Evolutionary conservation across 2,797 vertebrate genomes (phyloP), one percentile per base, ranked within the genome.

Genomic region (Catostomus latipinnis): DNA sequence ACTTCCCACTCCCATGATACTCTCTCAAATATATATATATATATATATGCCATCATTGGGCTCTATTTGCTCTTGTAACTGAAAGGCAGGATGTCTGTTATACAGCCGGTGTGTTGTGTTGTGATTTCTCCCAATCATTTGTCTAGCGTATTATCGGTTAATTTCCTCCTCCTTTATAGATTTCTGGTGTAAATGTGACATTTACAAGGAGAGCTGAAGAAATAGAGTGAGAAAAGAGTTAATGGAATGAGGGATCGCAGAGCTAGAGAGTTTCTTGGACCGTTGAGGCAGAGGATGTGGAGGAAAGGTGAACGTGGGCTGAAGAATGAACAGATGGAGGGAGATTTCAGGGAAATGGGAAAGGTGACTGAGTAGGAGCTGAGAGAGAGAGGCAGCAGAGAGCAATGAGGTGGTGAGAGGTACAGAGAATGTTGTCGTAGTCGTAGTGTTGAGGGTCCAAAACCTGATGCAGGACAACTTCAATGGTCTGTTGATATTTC

Each of bases 341-440:
- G 65, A 49, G 58, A 56, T 63, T 71, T 62, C 10, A 54, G 48
- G 12, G 53, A 68, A 69, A 54, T 63, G 22, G 34, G 50, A 71
- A 71, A 68, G 63, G 74, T 57, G 77, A 74, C 60, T 22, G 58
- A 82, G 71, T 48, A 49, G 73, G 50, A 72, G 75, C 65, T 22
- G 67, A 71, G 34, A 49, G 63, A 65, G 49, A 34, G 34, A 60
- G 18, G 50, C 22, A 4, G 11, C 48, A n/a, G 54, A 72, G 62
- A 63, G 46, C 49, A 70, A 56, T 71, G 57, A 76, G 53, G 62
- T 71, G 65, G 4, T 50, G 45, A 72, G 54, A 53, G 61, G 4
- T 34, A 46, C 49, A 57, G 58, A 49, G 34, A 12, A 68, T 76
- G 10, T 22, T 22, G 49, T 65, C 58, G 80, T 49, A 78, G 63